Percentiles rank a stretch among this genome's conserved stretches.
These are phyloP conservation scores for Salminus brasiliensis DNA, from an alignment of 2,113 vertebrate species.

Conservation along the genomic window DNA sequence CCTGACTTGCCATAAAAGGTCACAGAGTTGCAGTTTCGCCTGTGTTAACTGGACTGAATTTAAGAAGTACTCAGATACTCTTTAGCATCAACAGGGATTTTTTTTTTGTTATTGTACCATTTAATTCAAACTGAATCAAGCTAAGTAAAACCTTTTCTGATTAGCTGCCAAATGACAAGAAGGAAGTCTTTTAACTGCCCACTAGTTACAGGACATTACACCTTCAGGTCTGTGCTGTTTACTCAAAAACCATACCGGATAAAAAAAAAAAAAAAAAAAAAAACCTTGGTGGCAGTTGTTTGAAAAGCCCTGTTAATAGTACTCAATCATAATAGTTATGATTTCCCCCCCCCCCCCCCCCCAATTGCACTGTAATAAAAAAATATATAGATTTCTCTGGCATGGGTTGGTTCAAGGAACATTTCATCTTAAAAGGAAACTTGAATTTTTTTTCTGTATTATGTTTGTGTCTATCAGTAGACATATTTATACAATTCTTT, in stretches of 20 bases:
- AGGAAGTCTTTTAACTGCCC: constrained; percentile 34
- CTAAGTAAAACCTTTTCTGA: constrained; percentile 34
- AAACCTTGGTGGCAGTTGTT: constrained; percentile 33
- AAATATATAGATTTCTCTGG: constrained; percentile 56
- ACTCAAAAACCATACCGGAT: constrained; percentile 24
- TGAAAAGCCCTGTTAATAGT: constrained; percentile 47
- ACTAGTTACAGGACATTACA: constrained; percentile 26
- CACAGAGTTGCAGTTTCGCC: constrained; percentile 7
- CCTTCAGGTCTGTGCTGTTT: constrained; percentile 46
- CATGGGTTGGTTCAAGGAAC: constrained; percentile 53
- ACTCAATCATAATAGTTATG: constrained; percentile 52
- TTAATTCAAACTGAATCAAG: constrained; percentile 31
- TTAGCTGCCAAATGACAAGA: constrained; percentile 48
- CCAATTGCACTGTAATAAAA: constrained; percentile 77
- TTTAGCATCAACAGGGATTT: constrained; percentile 46
- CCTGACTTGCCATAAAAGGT: constrained; percentile 2
- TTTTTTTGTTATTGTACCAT: constrained; percentile 24
- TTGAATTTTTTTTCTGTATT: constrained; percentile 67
- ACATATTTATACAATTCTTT: constrained; percentile 52
- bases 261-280: neutral
- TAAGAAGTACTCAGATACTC: constrained; percentile 26
- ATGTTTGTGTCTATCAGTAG: constrained; percentile 67
- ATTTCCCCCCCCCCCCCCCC: too few species aligned
- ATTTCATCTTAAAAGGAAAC: constrained; percentile 76
- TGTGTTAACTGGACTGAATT: constrained; percentile 23